Evolutionary conservation across 1,140 invertebrate species (phyloP).

Genomic region (Bombus superbus): DNA sequence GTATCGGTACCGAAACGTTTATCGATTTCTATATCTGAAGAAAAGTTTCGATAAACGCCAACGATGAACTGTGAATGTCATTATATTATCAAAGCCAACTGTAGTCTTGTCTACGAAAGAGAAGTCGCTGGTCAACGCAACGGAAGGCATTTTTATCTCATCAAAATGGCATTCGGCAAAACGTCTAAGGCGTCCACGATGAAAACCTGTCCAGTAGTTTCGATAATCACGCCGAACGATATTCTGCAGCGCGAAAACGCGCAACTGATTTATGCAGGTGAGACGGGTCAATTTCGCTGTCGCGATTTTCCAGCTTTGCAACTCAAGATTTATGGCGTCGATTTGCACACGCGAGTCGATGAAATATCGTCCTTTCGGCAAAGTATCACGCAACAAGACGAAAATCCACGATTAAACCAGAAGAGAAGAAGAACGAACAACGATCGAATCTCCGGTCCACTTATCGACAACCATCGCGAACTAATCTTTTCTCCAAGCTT

Average conservation of each 20-base stretch:
- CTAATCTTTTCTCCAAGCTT: background rate
- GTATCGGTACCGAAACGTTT: no score
- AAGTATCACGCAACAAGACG: background rate
- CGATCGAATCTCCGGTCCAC: background rate
- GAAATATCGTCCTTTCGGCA: background rate
- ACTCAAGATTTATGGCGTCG: conserved; percentile 32
- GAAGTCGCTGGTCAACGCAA: background rate
- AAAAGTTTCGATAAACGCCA: no score
- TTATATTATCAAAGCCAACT: no score
- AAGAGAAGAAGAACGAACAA: background rate
- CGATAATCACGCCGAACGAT: background rate
- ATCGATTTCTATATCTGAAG: no score
- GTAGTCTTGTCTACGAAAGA: no score
- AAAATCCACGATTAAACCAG: background rate
- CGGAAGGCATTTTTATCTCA: background rate
- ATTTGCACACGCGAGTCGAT: conserved; percentile 42
- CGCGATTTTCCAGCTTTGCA: background rate
- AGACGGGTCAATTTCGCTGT: background rate
- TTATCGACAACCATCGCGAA: background rate
- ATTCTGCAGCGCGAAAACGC: no score
- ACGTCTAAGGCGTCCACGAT: background rate
- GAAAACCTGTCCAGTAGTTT: background rate
- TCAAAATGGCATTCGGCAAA: background rate
- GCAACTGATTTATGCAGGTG: conserved; percentile 12
- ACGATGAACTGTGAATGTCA: no score